Evolutionary conservation across 2,888 invertebrate genomes (phyloP), one percentile per base, ranked within the genome.

Genomic region (Platycnemis pennipes): DNA sequence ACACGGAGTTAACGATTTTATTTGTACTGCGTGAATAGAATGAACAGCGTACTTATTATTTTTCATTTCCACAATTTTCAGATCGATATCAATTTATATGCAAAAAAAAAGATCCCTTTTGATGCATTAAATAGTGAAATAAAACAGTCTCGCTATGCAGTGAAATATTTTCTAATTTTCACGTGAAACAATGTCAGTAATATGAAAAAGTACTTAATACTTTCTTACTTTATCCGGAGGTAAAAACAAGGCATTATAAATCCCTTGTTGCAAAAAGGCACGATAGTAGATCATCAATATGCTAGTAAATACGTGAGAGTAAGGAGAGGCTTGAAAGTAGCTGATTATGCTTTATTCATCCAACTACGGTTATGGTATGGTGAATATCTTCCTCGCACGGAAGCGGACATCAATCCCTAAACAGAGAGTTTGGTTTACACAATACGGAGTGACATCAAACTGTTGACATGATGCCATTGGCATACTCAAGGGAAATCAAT

Each of bases 391-490:
- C 1, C 77, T 77, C 77, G 77, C 31, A 37, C 77, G 26, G 77
- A 37, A 37, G 77, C 77, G 37, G 77, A 77, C 37, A 77, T 77
- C 77, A 77, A 4, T 13, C 77, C 8, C 77, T 77, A 8, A 77
- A 37, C 77, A 1, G 77, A 37, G 77, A 37, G 77, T 77, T 77
- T 77, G 37, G 77, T 77, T 77, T 77, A 31, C 37, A 31, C 77
- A 26, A 26, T 77, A 77, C 26, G 16, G 26, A 3, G 37, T 16
- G 31, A 26, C 77, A 37, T 77, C 77, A 77, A 37, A 26, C 77
- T 77, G 77, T 77, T 77, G 77, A 37, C 77, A 77, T 77, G 8
- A 31, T 77, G 77, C 77, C 77, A 77, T 77, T 77, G 37, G 37
- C 16, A 77, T 77, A 0, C 77, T 37, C 77, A 5, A 77, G 77